Evolutionary conservation across 2,888 invertebrate genomes (phyloP).

Genomic region (Labia minor): DNA sequence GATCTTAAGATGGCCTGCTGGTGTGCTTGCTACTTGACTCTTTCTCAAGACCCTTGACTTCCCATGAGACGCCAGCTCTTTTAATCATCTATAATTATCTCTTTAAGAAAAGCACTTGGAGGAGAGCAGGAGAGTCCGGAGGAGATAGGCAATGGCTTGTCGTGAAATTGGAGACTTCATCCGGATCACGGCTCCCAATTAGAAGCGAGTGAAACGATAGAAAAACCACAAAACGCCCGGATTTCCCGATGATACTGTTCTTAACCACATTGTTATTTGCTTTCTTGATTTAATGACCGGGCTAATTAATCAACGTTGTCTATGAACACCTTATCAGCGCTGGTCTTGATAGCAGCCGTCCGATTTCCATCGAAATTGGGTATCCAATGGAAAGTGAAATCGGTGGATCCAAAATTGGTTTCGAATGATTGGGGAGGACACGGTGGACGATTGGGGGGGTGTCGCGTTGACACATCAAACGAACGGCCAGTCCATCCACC

Average conservation of each 20-base stretch:
- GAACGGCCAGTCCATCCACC: background rate
- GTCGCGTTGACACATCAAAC: background rate
- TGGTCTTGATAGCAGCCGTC: background rate
- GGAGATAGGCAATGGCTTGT: background rate
- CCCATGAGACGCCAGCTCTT: background rate
- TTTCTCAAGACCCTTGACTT: slow-evolving; percentile 13
- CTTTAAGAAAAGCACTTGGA: background rate
- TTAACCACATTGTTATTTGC: background rate
- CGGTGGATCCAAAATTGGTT: too few relatives aligned
- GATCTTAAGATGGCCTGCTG: background rate
- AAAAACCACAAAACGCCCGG: background rate
- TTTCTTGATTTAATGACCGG: background rate
- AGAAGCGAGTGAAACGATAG: background rate
- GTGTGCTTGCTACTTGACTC: background rate
- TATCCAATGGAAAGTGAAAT: too few relatives aligned
- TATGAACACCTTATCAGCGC: background rate
- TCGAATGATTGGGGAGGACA: too few relatives aligned
- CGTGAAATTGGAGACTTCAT: too few relatives aligned
- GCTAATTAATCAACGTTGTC: background rate
- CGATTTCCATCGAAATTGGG: too few relatives aligned
- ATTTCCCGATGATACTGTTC: background rate
- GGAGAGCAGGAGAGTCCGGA: background rate
- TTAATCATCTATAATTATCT: slow-evolving; percentile 6
- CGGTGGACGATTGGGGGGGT: too few relatives aligned
- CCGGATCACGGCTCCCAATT: background rate